phyloP scores from a whole-genome alignment of 2,113 vertebrate species.

The Neotragus pygmaeus region DNA sequence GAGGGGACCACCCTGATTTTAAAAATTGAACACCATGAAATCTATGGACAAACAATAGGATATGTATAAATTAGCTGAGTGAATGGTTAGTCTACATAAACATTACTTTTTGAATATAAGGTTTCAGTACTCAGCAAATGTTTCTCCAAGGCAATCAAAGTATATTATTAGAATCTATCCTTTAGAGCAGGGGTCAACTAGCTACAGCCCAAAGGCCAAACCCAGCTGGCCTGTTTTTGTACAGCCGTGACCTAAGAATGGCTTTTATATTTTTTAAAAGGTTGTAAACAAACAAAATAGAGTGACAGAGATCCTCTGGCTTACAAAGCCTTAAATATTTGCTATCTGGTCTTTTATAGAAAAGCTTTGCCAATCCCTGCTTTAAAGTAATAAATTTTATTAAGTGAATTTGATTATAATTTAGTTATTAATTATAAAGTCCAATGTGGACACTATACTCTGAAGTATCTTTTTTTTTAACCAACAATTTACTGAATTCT shows the following conservation, averaged over 20 bases:
- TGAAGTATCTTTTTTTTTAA: neutral
- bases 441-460: neutral
- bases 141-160: neutral
- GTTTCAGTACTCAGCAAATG: constrained; percentile 5
- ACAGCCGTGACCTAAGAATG: neutral
- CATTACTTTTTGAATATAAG: neutral
- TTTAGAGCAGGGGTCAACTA: neutral
- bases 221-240: neutral
- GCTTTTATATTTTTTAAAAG: neutral
- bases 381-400: neutral
- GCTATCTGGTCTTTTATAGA: neutral
- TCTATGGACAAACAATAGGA: neutral
- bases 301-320: neutral
- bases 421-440: neutral
- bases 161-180: neutral
- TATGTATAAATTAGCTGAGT: neutral
- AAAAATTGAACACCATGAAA: neutral
- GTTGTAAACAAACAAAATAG: neutral
- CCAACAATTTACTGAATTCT: neutral
- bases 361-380: neutral
- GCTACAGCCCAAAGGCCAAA: neutral
- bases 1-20: neutral
- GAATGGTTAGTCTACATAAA: neutral
- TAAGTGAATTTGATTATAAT: neutral
- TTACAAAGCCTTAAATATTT: neutral